These are phyloP conservation scores for Taphrorychus bicolor DNA, from an alignment of 2,888 invertebrate species.

Conservation along the genomic window DNA sequence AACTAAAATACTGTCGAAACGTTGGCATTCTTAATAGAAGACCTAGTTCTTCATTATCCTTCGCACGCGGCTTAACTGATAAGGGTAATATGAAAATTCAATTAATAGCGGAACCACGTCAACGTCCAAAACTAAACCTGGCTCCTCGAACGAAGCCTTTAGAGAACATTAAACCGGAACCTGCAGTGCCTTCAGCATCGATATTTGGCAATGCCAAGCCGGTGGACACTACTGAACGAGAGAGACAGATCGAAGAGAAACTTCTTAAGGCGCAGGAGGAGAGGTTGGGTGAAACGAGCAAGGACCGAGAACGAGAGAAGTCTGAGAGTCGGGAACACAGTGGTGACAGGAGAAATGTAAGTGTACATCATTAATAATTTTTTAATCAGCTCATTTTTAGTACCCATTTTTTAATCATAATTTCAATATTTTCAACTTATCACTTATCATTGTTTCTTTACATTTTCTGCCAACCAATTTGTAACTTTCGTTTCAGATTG, in stretches of 20 bases:
- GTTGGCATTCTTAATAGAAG: too few relatives aligned
- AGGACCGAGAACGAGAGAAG: slow-evolving; percentile 19
- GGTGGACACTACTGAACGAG: slow-evolving; percentile 90
- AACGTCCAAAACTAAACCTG: slow-evolving; percentile 80
- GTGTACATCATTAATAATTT: not conserved
- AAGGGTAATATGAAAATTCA: not conserved
- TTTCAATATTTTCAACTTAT: too few relatives aligned
- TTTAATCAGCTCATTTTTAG: not conserved
- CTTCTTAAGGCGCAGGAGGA: slow-evolving; percentile 66
- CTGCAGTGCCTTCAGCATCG: slow-evolving; percentile 64
- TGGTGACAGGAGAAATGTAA: slow-evolving; percentile 32
- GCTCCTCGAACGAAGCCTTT: slow-evolving; percentile 81
- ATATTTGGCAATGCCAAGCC: slow-evolving; percentile 96
- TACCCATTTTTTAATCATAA: not conserved
- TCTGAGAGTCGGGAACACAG: slow-evolving; percentile 16
- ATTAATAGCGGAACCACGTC: slow-evolving; percentile 65
- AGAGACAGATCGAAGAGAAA: slow-evolving; percentile 90
- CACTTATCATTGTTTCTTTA: too few relatives aligned
- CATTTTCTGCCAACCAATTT: too few relatives aligned
- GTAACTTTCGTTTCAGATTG: slow-evolving; percentile 38
- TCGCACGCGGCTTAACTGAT: not conserved
- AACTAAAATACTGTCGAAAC: too few relatives aligned
- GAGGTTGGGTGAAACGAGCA: slow-evolving; percentile 45
- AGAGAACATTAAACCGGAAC: slow-evolving; percentile 62
- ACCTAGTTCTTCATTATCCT: not conserved